phyloP scores from a whole-genome alignment of 2,888 invertebrate species.

The Pristionchus mayeri region DNA sequence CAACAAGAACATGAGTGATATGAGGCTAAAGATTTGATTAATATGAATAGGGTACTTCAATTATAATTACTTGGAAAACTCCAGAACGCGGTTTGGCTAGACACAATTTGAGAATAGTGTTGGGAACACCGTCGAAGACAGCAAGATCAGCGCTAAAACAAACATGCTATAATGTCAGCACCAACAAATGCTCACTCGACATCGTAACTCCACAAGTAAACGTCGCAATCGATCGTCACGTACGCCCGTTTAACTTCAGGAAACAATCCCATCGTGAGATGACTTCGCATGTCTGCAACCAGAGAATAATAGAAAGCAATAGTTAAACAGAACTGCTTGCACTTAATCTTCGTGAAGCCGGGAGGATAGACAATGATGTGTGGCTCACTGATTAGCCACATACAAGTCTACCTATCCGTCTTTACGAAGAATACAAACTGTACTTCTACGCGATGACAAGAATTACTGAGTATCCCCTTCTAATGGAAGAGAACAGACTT shows the following conservation, averaged over 20 bases:
- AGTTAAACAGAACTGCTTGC: background rate
- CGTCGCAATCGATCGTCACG: constrained; percentile 96
- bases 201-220: constrained; percentile 98
- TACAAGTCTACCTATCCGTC: too few relatives aligned
- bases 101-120: constrained; percentile 93
- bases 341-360: too few relatives aligned
- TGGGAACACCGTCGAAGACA: constrained; percentile 94
- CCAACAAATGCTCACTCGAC: constrained; percentile 81
- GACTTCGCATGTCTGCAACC: constrained; percentile 89
- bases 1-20: constrained; percentile 90
- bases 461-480: too few relatives aligned
- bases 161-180: background rate
- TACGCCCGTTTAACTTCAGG: constrained; percentile 95
- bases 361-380: too few relatives aligned
- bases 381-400: too few relatives aligned
- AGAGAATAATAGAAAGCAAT: background rate
- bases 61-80: constrained; percentile 63
- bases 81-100: constrained; percentile 86
- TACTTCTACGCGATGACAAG: too few relatives aligned
- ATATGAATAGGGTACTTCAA: background rate
- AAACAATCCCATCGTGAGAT: constrained; percentile 96
- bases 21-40: constrained; percentile 79
- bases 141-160: constrained; percentile 87
- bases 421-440: too few relatives aligned
- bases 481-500: constrained; percentile 64